Evolutionary conservation across 1,140 invertebrate genomes (phyloP).

Genomic region (Bombus waltoni): DNA sequence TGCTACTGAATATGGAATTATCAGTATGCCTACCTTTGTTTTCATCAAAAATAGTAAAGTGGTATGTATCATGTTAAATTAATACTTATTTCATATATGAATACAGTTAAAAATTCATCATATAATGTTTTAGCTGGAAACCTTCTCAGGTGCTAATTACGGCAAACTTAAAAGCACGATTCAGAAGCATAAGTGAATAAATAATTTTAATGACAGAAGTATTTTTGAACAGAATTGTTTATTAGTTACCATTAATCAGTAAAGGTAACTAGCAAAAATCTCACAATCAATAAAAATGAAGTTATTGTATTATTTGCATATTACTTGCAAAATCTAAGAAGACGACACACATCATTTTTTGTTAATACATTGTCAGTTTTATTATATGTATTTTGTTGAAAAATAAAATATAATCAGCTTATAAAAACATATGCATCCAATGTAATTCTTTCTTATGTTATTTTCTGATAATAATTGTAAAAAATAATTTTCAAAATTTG

Average conservation of each 20-base stretch:
- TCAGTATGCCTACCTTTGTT: slow-evolving; percentile 96
- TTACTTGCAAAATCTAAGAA: slow-evolving; percentile 9
- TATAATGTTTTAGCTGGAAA: slow-evolving; percentile 82
- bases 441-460: neutral
- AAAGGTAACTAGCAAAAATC: slow-evolving; percentile 37
- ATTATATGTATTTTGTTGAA: slow-evolving; percentile 48
- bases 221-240: slow-evolving; percentile 48
- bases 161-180: slow-evolving; percentile 88
- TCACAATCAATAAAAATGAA: slow-evolving; percentile 26
- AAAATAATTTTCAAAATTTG: neutral
- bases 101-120: neutral
- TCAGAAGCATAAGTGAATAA: slow-evolving; percentile 83
- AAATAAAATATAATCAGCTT: slow-evolving; percentile 59
- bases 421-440: slow-evolving; percentile 24
- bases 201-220: slow-evolving; percentile 40
- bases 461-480: neutral
- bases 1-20: slow-evolving; percentile 90
- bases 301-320: slow-evolving; percentile 14
- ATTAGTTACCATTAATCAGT: slow-evolving; percentile 52
- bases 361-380: slow-evolving; percentile 43
- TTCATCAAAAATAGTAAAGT: slow-evolving; percentile 91
- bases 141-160: slow-evolving; percentile 91
- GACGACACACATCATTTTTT: slow-evolving; percentile 18
- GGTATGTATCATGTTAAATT: slow-evolving; percentile 77
- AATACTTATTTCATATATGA: neutral